phyloP scores from a whole-genome alignment of 2,113 vertebrate genomes.

The Delphinapterus leucas region DNA sequence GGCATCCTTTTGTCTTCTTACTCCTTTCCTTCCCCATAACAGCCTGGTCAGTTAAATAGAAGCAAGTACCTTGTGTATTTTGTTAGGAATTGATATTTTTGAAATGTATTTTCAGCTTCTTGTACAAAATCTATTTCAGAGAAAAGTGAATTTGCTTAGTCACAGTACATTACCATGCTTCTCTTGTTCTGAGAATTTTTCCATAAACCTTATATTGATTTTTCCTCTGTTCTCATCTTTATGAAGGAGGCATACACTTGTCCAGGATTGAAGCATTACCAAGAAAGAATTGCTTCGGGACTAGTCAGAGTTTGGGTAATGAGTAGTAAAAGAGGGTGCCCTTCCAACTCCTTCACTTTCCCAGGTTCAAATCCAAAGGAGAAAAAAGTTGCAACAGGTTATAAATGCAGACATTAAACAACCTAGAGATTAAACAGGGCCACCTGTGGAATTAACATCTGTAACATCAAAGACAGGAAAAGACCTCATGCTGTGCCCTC shows the following conservation, averaged over 20 bases:
- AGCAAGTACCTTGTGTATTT: background rate
- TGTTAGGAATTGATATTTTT: constrained; percentile 10
- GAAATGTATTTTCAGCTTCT: constrained; percentile 1
- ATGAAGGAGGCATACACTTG: background rate
- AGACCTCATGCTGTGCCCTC: background rate
- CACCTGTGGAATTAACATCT: background rate
- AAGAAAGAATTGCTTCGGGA: background rate
- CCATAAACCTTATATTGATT: constrained; percentile 8
- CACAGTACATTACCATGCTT: background rate
- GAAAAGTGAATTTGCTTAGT: background rate
- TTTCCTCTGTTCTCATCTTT: background rate
- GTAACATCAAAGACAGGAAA: background rate
- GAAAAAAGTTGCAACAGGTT: background rate
- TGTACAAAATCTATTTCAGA: background rate
- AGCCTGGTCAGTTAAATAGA: background rate
- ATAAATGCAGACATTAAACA: background rate
- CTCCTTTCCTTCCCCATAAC: background rate
- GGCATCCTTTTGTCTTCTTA: background rate
- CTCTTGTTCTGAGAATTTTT: constrained; percentile 20
- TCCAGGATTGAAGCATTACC: background rate
- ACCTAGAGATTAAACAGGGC: background rate
- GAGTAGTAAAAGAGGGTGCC: background rate
- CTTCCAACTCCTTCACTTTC: background rate
- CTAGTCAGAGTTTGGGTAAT: background rate
- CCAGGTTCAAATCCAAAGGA: background rate